Evolutionary conservation across 2,113 vertebrate species (phyloP), one percentile per base, ranked within the genome.

Genomic region (Heterocephalus glaber): DNA sequence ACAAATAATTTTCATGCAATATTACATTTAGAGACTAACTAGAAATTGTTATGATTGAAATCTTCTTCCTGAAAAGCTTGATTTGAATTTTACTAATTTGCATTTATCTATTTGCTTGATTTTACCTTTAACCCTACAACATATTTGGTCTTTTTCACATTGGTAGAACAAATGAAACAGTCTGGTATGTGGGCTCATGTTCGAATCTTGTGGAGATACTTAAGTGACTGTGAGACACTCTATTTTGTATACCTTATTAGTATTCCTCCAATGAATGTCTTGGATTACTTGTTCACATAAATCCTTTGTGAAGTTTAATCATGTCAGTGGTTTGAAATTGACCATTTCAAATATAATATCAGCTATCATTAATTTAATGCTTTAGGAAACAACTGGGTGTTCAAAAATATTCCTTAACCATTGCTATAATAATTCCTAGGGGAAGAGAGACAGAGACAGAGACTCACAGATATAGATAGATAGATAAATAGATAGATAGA

Each of bases 51-150:
- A 4, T 49, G 19, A 80, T 17, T 86, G 3, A 90, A 74, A 88
- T 65, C 26, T 41, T 74, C 58, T 91, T 92, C 47, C 35, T 41
- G 30, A 74, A 81, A 79, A 80, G 1, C 24, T 10, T 92, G n/a
- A 47, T 56, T 81, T 66, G 58, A 20, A 91, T 88, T 85, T 68
- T 89, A 19, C 83, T 49, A 17, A 49, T 41, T 61, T 86, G 7
- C n/a, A 77, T 61, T 94, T 89, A 79, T 60, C 56, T 81, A 6
- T 95, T 83, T 76, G 72, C 35, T 79, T 88, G 70, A 65, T 70
- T 72, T 94, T 72, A 95, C 76, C 26, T 6, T 20, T 33, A 8
- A 41, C 33, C 17, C 47, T 93, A 74, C 11, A 54, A 76, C 38
- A 28, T 79, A 9, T 77, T 58, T 60, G 10, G 3, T 90, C 30